Base-by-base conservation (phyloP, 2,888 invertebrate species). In the Gasteruption jaculator region DNA sequence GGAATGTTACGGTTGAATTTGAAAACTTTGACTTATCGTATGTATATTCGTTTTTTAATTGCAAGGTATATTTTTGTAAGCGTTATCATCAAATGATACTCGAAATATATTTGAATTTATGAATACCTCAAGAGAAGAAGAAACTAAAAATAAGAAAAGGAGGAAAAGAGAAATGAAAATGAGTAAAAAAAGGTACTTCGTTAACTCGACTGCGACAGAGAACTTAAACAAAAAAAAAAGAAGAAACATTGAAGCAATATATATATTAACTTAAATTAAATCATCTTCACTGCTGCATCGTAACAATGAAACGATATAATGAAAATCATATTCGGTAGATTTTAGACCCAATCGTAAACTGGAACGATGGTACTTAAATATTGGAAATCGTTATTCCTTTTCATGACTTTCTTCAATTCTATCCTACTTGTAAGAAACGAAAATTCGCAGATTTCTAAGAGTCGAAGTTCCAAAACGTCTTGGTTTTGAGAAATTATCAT, bases 121-220 rank as follows among this genome's bases (percentile, higher is more conserved):
- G 27, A 27, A 27, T 26, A n/a, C 8, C 14, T 33, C 22, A 29
- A 5, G 8, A 41, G 19, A 16, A 37, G 15, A 24, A 4, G 21
- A 34, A 36, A 21, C 8, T 22, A 43, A 24, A 20, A n/a, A 25
- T 24, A 31, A 29, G 12, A 37, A 43, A 25, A 18, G 30, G 34
- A 34, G 15, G 4, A n/a, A 45, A 38, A n/a, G 18, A 45, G 14
- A 21, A 7, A 26, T n/a, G n/a, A n/a, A n/a, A n/a, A n/a, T n/a
- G n/a, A n/a, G n/a, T 22, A 34, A 25, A 39, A 15, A 27, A 27
- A 41, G 19, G 30, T 38, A 37, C 30, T 41, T 50, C 48, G 41
- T 45, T 43, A 33, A 50, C 44, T 48, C 39, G 35, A 43, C 30
- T 43, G 42, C 34, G n/a, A n/a, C n/a, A n/a, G n/a, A n/a, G 44